These are phyloP conservation scores for Neogobius melanostomus DNA, from an alignment of 2,113 vertebrate genomes.

Conservation along the genomic window DNA sequence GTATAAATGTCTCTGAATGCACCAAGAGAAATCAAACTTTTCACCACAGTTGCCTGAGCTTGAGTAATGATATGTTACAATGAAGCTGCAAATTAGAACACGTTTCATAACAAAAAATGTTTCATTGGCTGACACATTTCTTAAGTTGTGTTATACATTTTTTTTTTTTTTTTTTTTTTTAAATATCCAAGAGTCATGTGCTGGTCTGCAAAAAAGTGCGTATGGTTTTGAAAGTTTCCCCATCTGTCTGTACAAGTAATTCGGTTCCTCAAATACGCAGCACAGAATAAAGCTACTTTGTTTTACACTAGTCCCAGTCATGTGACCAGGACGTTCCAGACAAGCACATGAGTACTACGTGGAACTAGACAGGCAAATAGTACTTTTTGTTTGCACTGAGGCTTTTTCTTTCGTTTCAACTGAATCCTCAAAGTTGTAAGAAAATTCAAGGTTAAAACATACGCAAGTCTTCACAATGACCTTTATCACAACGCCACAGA, in stretches of 20 bases:
- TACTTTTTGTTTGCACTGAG: not conserved
- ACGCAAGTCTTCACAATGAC: constrained; percentile 31
- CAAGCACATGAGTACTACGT: constrained; percentile 26
- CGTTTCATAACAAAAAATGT: not conserved
- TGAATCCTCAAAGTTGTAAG: constrained; percentile 26
- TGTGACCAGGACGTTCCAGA: constrained; percentile 46
- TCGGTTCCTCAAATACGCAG: constrained; percentile 26
- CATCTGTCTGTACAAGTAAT: constrained; percentile 23
- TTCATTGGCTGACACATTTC: not conserved
- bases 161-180: not conserved
- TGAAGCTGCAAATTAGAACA: constrained; percentile 1
- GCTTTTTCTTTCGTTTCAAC: constrained; percentile 30
- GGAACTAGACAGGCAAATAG: constrained; percentile 20
- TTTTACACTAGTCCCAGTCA: constrained; percentile 35
- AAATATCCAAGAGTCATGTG: constrained; percentile 10
- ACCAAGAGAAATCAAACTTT: constrained; percentile 39
- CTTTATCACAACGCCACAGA: constrained; percentile 49
- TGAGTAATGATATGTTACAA: constrained; percentile 11
- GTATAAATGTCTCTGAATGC: constrained; percentile 26
- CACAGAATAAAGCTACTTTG: constrained; percentile 51
- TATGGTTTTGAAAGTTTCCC: constrained; percentile 17
- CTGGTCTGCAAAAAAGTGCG: constrained; percentile 30
- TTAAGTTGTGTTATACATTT: constrained; percentile 4
- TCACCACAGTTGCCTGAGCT: constrained; percentile 20
- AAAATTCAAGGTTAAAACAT: constrained; percentile 53